Evolutionary conservation across 2,888 invertebrate species (phyloP).

Genomic region (Hedychridium roseum): DNA sequence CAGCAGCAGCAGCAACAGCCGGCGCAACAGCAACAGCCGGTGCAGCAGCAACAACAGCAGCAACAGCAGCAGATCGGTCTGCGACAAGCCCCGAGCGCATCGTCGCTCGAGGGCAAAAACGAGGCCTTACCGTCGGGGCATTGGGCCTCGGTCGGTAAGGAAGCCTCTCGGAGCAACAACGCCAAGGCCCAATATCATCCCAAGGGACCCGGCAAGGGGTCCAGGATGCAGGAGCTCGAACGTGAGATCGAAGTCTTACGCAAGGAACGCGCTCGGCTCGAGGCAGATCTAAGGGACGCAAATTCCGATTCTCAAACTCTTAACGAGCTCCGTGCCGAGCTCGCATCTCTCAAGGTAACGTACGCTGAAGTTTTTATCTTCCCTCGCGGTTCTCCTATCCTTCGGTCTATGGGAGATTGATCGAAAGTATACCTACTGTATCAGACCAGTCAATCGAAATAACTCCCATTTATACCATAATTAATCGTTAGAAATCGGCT

Average conservation of each 20-base stretch:
- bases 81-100: slow-evolving; percentile 72
- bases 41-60: slow-evolving; percentile 38
- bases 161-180: slow-evolving; percentile 24
- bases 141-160: slow-evolving; percentile 49
- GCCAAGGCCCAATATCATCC: slow-evolving; percentile 26
- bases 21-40: slow-evolving; percentile 61
- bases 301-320: slow-evolving; percentile 45
- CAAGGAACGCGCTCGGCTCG: slow-evolving; percentile 75
- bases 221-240: slow-evolving; percentile 71
- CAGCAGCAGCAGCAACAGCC: slow-evolving; percentile 50
- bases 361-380: too few species aligned
- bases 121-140: slow-evolving; percentile 58
- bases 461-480: neutral
- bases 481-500: neutral
- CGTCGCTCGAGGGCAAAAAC: slow-evolving; percentile 69
- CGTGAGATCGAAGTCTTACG: slow-evolving; percentile 74
- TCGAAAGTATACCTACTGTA: too few species aligned
- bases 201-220: slow-evolving; percentile 41
- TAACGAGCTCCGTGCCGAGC: slow-evolving; percentile 56
- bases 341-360: slow-evolving; percentile 60
- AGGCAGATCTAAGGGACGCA: slow-evolving; percentile 66
- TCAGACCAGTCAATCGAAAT: too few species aligned
- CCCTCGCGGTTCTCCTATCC: too few species aligned
- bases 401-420: too few species aligned
- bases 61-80: slow-evolving; percentile 43